Evolutionary conservation across 2,797 vertebrate species (phyloP), one percentile per base, ranked within the genome.

Genomic region (Helicolenus hilgendorfi): DNA sequence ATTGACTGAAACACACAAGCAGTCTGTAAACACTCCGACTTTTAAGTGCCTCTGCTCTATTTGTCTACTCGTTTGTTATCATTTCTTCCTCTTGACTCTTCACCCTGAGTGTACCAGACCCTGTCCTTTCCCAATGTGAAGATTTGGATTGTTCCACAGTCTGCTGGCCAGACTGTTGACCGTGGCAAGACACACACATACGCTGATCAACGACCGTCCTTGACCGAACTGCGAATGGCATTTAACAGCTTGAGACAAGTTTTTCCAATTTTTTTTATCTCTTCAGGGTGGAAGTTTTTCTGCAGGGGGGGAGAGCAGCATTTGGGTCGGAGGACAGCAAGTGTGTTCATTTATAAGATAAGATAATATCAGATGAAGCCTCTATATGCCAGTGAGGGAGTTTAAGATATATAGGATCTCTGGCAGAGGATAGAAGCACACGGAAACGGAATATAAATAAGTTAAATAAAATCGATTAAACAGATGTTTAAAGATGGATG

Each of bases 331-430:
- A 76, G 55, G 45, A 41, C 31, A 18, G 22, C 45, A 33, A 36
- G 70, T 58, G 6, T 70, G 38, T 83, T 38, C 41, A 64, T 75
- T 78, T 41, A 45, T 9, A 45, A 53, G 62, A 77, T 68, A 62
- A 24, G 62, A 71, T 73, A 27, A 67, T 36, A 78, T 72, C 56
- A 63, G 41, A 55, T 67, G 33, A 62, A 69, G 62, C 56, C 20
- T 55, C n/a, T 15, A 18, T 10, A 70, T 65, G 24, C 35, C 11
- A 45, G 36, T 11, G 36, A 5, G 35, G 29, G 29, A 27, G 13
- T 36, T 56, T 18, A 35, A 20, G 27, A 72, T 31, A 69, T 53
- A 70, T 13, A 68, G 58, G 72, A 56, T 55, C 10, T 63, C 29
- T 63, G 53, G 67, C 58, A 27, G 2, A 22, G 13, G 58, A 70